These are phyloP conservation scores for Branchellion lobata DNA, from an alignment of 2,888 invertebrate species.

Conservation along the genomic window DNA sequence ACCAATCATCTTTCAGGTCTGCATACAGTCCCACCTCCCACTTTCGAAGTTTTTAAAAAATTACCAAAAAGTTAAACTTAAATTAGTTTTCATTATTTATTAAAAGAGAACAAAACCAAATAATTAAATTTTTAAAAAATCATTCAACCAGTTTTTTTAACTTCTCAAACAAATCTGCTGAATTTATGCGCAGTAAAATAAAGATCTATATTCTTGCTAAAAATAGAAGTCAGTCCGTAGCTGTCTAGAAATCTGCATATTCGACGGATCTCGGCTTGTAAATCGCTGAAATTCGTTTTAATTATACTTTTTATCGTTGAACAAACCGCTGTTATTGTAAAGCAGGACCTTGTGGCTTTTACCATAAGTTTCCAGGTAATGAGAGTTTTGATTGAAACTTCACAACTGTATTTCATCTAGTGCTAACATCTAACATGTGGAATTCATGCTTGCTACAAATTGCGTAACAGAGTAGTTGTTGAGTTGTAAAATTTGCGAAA, in stretches of 20 bases:
- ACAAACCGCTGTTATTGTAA: background rate
- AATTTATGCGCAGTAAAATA: background rate
- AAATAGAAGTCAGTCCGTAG: background rate
- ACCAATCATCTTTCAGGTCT: no score
- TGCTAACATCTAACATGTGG: background rate
- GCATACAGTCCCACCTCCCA: no score
- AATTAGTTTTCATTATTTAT: no score
- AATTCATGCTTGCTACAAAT: background rate
- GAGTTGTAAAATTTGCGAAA: no score
- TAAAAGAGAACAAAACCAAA: no score
- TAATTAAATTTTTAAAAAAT: no score
- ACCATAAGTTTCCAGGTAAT: no score
- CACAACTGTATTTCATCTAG: background rate
- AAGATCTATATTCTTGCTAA: conserved; percentile 4
- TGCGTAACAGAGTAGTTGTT: background rate
- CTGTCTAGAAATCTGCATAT: conserved; percentile 5
- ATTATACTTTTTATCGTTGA: background rate
- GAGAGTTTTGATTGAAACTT: background rate
- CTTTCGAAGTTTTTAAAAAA: no score
- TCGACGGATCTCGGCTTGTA: background rate
- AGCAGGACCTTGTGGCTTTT: no score
- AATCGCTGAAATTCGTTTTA: background rate
- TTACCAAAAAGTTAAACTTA: no score
- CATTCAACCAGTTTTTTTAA: no score
- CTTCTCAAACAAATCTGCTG: background rate